Base-by-base conservation (phyloP, 2,113 vertebrate genomes). In the Ceuthmochares aereus region DNA sequence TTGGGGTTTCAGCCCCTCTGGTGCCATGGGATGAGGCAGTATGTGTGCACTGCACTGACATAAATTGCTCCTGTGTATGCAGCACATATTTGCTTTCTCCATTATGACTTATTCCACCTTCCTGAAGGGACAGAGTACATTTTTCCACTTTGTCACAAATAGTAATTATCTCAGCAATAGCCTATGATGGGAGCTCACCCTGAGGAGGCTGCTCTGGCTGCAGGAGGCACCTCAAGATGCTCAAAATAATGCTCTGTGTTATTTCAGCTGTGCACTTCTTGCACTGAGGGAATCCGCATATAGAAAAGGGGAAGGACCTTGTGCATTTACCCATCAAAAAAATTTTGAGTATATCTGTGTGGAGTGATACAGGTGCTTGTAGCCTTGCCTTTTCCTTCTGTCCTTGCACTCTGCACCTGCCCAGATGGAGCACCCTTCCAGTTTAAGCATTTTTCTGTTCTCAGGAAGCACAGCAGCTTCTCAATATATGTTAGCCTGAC, bases 61-160 rank as follows among this genome's bases (percentile, higher is more conserved):
- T 21, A 36, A 79, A 60, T 20, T 1, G 1, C 36, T 85, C 75
- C 40, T 12, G 62, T 15, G 45, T 27, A 17, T 15, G 74, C 70
- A 55, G 84, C 69, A 36, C 2, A 0, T 2, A 1, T 58, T 93
- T 86, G 21, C 58, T 90, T 77, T 90, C 34, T n/a, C 42, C 45
- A 16, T 62, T 88, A 37, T 2, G 5, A 58, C 36, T 83, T 49
- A 30, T 76, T 80, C 36, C 32, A 62, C n/a, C 42, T 67, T 63
- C 91, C 88, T 3, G 4, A 63, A 93, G 68, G 79, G 63, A 90
- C 29, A 76, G 70, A 66, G 30, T 14, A 54, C 17, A 55, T 42
- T 81, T 94, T 94, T 74, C 55, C 64, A 84, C 63, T 94, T 93
- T 92, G 79, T 84, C 92, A 95, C 79, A 72, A 86, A 59, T 52